phyloP scores from a whole-genome alignment of 2,113 vertebrate genomes.

The Cacatua alba region DNA sequence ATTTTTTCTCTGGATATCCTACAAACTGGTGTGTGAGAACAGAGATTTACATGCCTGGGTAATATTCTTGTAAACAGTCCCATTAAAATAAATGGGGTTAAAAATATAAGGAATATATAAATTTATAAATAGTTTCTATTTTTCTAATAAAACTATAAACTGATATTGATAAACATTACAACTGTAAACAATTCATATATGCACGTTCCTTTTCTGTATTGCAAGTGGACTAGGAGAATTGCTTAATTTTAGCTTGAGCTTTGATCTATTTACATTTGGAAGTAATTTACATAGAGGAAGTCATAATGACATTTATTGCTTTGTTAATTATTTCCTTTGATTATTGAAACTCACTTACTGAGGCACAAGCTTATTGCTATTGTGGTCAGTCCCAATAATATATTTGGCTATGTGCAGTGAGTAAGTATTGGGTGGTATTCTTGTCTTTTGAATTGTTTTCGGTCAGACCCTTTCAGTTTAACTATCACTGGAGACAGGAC shows the following conservation, averaged over 20 bases:
- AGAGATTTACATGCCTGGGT: accelerated
- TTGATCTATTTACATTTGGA: conserved; percentile 57
- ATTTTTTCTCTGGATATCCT: not conserved
- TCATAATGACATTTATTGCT: conserved; percentile 51
- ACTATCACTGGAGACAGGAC: not conserved
- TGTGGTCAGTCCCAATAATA: conserved; percentile 1
- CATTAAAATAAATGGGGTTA: not conserved
- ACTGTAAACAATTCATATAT: not conserved
- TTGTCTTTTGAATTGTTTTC: not conserved
- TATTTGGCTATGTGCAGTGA: not conserved
- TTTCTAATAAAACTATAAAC: not conserved
- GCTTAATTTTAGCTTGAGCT: conserved; percentile 31
- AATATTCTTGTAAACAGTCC: not conserved
- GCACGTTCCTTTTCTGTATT: not conserved
- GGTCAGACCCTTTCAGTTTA: not conserved
- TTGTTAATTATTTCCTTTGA: conserved; percentile 62
- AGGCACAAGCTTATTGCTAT: conserved; percentile 13
- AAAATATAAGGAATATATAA: not conserved
- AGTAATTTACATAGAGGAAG: conserved; percentile 56
- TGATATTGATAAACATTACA: too few relatives aligned
- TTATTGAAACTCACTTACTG: conserved; percentile 39
- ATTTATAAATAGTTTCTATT: not conserved
- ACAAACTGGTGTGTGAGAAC: not conserved
- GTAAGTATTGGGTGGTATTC: not conserved
- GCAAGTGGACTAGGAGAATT: conserved; percentile 12